Percentiles rank a stretch among this genome's conserved stretches.
phyloP scores from a whole-genome alignment of 2,888 invertebrate genomes.

The Pseudoips prasinana region DNA sequence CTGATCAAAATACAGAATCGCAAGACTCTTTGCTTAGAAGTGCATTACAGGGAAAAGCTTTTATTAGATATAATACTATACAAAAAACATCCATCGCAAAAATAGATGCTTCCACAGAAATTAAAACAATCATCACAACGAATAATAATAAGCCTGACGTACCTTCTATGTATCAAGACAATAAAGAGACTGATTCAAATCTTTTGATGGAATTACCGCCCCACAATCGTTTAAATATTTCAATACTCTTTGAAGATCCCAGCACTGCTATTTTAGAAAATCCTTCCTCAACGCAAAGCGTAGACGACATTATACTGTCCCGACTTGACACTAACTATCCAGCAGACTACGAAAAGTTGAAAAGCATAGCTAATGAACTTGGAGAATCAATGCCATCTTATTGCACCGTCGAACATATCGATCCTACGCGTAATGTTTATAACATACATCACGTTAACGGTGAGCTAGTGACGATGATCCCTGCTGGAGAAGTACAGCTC shows the following conservation, averaged over 20 bases:
- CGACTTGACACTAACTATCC: constrained; percentile 86
- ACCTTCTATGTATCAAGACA: constrained; percentile 81
- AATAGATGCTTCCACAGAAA: constrained; percentile 61
- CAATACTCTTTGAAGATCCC: constrained; percentile 74
- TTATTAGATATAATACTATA: constrained; percentile 79
- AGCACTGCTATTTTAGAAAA: constrained; percentile 72
- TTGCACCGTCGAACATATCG: constrained; percentile 81
- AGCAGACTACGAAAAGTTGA: constrained; percentile 92
- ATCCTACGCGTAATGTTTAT: constrained; percentile 78
- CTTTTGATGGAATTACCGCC: constrained; percentile 69
- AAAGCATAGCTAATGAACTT: constrained; percentile 91
- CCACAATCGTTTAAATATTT: constrained; percentile 68
- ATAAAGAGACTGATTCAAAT: constrained; percentile 60
- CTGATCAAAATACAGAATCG: constrained; percentile 85
- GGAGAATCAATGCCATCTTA: constrained; percentile 89
- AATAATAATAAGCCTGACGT: constrained; percentile 75
- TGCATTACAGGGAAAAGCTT: constrained; percentile 91
- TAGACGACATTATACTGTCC: constrained; percentile 86
- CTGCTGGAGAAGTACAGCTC: constrained; percentile 68
- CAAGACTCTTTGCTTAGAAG: constrained; percentile 90
- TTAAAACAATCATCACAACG: constrained; percentile 67
- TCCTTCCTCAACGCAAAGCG: constrained; percentile 81
- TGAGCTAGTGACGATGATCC: constrained; percentile 74
- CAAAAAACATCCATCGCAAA: constrained; percentile 77
- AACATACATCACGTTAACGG: constrained; percentile 77